Percentiles rank a stretch among this genome's conserved stretches.
Conservation (phyloP, 2,113 vertebrate species). For the Gracilinanus agilis region DNA sequence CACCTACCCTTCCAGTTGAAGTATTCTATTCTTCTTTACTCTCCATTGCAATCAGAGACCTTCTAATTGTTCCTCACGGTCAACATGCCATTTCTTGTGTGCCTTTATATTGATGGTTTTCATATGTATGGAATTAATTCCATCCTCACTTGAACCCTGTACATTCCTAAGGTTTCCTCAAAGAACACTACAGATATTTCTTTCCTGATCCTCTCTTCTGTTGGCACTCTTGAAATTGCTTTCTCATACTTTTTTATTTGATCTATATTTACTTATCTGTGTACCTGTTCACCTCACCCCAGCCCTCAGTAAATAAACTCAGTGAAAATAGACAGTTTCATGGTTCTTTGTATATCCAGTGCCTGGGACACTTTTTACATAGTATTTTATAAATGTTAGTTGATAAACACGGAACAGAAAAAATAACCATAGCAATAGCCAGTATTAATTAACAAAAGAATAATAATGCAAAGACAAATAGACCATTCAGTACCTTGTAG, state of each 20-base stretch:
- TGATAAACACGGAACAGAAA: background rate
- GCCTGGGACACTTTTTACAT: background rate
- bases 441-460: slow-evolving; percentile 13
- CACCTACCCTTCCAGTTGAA: background rate
- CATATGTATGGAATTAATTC: background rate
- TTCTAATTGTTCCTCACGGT: background rate
- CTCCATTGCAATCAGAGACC: background rate
- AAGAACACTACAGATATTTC: background rate
- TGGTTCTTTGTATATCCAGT: background rate
- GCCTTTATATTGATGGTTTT: background rate
- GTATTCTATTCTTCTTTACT: background rate
- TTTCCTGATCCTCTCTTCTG: background rate
- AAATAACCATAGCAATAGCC: background rate
- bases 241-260: background rate
- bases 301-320: background rate
- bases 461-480: background rate
- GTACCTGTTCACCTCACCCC: background rate
- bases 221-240: background rate
- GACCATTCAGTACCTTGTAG: background rate
- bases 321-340: background rate
- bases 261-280: background rate
- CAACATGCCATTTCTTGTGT: background rate
- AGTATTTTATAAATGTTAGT: background rate
- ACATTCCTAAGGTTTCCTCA: background rate
- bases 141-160: background rate